A percentile compares a stretch with the other conserved stretches of the same genome.
These are phyloP conservation scores for Dinothrombium tinctorium DNA, from an alignment of 1,140 invertebrate genomes.

Conservation along the genomic window DNA sequence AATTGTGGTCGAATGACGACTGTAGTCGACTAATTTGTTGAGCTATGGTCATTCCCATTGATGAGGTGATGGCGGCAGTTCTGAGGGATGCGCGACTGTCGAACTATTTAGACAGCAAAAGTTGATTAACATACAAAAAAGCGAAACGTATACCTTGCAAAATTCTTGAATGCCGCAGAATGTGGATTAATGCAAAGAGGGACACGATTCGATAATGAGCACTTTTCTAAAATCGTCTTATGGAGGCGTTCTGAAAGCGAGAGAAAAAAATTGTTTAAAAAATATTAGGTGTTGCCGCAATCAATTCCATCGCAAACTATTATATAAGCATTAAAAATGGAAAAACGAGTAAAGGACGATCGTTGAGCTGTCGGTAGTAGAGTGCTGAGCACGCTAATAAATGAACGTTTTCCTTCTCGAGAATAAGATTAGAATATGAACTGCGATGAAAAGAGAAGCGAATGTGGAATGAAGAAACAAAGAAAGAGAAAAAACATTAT, in stretches of 20 bases:
- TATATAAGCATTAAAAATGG: too few species aligned
- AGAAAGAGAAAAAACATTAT: too few species aligned
- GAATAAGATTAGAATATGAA: too few species aligned
- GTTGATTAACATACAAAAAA: slow-evolving; percentile 13
- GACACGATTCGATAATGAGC: slow-evolving; percentile 62
- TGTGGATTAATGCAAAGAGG: slow-evolving; percentile 97
- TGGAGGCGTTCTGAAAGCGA: slow-evolving; percentile 63
- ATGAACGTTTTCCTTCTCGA: too few species aligned
- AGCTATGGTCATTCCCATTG: slow-evolving; percentile 55
- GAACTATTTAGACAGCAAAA: slow-evolving; percentile 39
- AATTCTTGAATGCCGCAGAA: slow-evolving; percentile 95
- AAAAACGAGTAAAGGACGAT: too few species aligned
- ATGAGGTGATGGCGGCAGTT: slow-evolving; percentile 86
- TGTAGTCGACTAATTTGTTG: background rate
- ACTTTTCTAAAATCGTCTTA: slow-evolving; percentile 88
- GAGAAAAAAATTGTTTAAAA: background rate
- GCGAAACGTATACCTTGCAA: slow-evolving; percentile 57
- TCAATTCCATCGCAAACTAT: too few species aligned
- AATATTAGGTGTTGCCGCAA: background rate
- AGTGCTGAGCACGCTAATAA: too few species aligned
- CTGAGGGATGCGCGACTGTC: slow-evolving; percentile 84
- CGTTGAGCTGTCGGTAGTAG: too few species aligned
- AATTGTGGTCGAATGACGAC: too few species aligned
- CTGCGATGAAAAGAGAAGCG: too few species aligned
- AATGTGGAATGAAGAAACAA: too few species aligned